phyloP scores from a whole-genome alignment of 1,140 invertebrate genomes.

The Leptoteleia sp. region DNA sequence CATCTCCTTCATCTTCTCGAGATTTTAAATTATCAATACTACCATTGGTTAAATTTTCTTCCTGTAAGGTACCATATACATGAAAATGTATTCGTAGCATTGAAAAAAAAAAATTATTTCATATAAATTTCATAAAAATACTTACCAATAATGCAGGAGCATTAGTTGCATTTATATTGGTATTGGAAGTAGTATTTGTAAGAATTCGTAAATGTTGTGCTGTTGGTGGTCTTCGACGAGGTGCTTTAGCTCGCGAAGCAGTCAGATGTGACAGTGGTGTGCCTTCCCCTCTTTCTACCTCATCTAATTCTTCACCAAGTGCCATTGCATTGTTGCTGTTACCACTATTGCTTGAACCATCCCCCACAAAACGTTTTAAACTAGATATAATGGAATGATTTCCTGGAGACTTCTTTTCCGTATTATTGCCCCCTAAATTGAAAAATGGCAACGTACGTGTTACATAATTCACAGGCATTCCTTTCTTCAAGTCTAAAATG shows the following conservation, averaged over 20 bases:
- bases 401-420: constrained; percentile 70
- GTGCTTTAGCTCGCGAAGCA: constrained; percentile 84
- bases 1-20: constrained; percentile 72
- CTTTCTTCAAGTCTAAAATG: too few relatives aligned
- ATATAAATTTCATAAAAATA: too few relatives aligned
- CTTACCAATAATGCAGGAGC: constrained; percentile 60
- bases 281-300: constrained; percentile 81
- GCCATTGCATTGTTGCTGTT: constrained; percentile 63
- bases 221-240: constrained; percentile 84
- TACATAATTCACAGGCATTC: too few relatives aligned
- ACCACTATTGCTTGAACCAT: constrained; percentile 67
- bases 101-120: too few relatives aligned
- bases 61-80: too few relatives aligned
- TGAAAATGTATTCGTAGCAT: too few relatives aligned
- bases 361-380: constrained; percentile 73
- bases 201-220: constrained; percentile 77
- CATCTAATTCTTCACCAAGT: constrained; percentile 82
- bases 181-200: constrained; percentile 41
- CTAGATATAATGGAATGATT: constrained; percentile 72
- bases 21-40: constrained; percentile 69
- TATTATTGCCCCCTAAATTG: constrained; percentile 43
- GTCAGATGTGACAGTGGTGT: constrained; percentile 85
- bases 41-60: constrained; percentile 76
- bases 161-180: constrained; percentile 36
- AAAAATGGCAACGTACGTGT: constrained; percentile 11